These are phyloP conservation scores for Abscondita cerata DNA, from an alignment of 2,888 invertebrate genomes.

Conservation along the genomic window DNA sequence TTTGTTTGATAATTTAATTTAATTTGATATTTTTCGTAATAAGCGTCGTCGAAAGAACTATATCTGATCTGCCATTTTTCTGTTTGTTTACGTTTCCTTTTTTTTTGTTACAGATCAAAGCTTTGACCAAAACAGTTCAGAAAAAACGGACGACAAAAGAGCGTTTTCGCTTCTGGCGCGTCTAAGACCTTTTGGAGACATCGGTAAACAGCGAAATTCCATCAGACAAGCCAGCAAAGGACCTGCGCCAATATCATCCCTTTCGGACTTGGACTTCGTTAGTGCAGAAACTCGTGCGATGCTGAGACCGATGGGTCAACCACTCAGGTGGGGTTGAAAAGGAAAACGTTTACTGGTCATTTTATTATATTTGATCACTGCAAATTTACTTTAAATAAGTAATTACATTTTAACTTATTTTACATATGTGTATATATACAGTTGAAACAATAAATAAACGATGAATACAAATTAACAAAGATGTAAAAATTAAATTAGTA, in stretches of 20 bases:
- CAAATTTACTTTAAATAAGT: constrained; percentile 2
- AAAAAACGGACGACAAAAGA: constrained; percentile 49
- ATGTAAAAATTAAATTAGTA: too few relatives aligned
- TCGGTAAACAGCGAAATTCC: constrained; percentile 55
- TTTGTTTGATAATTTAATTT: too few relatives aligned
- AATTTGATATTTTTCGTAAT: too few relatives aligned
- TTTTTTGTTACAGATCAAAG: constrained; percentile 26
- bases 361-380: constrained; percentile 29
- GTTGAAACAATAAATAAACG: too few relatives aligned
- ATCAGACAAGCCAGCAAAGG: constrained; percentile 48
- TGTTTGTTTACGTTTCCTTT: too few relatives aligned
- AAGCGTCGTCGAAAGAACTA: too few relatives aligned
- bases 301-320: constrained; percentile 58
- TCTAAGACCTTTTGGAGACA: constrained; percentile 58
- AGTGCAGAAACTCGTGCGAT: constrained; percentile 56
- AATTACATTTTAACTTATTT: background rate
- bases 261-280: constrained; percentile 45
- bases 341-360: constrained; percentile 14
- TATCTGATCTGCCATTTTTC: too few relatives aligned
- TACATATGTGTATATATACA: background rate
- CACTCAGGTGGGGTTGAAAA: constrained; percentile 60
- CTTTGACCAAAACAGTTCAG: constrained; percentile 13
- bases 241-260: constrained; percentile 15
- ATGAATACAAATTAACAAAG: too few relatives aligned
- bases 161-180: constrained; percentile 59